Evolutionary conservation across 1,140 invertebrate species (phyloP), one percentile per base, ranked within the genome.

Genomic region (Musca domestica): DNA sequence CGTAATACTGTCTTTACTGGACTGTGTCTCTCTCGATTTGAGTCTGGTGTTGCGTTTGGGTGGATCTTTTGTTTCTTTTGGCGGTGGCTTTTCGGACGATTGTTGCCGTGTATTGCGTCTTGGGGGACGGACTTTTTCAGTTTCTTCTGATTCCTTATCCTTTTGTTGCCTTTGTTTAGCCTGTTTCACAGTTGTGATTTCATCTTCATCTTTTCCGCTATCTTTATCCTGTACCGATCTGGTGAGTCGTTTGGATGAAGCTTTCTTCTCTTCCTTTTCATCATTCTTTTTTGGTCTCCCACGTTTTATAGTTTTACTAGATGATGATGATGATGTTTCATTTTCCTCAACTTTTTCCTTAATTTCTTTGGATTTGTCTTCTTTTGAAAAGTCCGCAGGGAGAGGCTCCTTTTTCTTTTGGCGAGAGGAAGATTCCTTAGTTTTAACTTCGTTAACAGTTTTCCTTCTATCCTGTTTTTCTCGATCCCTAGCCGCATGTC

Each of bases 1-100:
- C 20, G 19, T 17, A 0, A 66, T 47, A 19, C 14, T 51, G 17
- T 66, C 51, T 66, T 66, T n/a, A 3, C 64, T 12, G 23, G 15
- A 20, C 14, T 12, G 34, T 30, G 23, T 12, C 12, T 51, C 15
- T 66, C 34, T 51, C 5, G 67, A 69, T 25, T 34, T 65, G 5
- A 54, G 25, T 15, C 67, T 51, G 15, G 67, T 69, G 15, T 56
- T 58, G 4, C 67, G 30, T 47, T 30, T 69, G 3, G 51, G 17
- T 54, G 67, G 67, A 6, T 23, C 6, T 48, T 48, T 14, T 30
- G 25, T 25, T 22, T 41, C 34, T 10, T 41, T 41, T 41, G 3
- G 3, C 3, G 6, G 1, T 30, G 46, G 22, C n/a, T 49, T 17
- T 19, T 48, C 58, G 4, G 34, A 41, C 10, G 34, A 41, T 12